These are phyloP conservation scores for Carlito syrichta DNA, from an alignment of 2,113 vertebrate genomes.

Conservation along the genomic window DNA sequence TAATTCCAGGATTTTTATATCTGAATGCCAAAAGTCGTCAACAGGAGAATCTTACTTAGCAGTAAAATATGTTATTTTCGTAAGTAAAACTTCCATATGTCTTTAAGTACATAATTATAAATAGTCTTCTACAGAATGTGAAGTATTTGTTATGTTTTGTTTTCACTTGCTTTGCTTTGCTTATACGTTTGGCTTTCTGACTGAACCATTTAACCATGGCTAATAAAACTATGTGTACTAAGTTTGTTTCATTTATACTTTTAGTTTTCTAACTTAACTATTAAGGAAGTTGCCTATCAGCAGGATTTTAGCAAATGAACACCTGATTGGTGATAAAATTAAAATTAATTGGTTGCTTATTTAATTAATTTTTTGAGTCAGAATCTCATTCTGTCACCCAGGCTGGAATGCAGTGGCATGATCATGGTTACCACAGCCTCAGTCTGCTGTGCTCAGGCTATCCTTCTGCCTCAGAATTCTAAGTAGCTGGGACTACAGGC, in stretches of 20 bases:
- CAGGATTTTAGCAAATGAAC: background rate
- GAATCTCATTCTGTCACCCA: too few species aligned
- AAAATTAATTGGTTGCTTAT: too few species aligned
- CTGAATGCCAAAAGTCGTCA: background rate
- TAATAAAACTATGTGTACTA: background rate
- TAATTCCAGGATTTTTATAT: background rate
- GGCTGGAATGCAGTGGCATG: too few species aligned
- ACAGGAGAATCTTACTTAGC: background rate
- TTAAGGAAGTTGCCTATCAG: background rate
- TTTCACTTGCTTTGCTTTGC: background rate
- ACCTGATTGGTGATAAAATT: background rate
- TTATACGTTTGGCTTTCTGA: background rate
- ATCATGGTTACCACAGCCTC: too few species aligned
- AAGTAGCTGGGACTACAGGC: too few species aligned
- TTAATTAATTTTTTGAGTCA: too few species aligned
- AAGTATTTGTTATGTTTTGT: background rate
- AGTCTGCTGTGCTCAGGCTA: too few species aligned
- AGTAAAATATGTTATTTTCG: background rate
- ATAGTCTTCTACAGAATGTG: background rate
- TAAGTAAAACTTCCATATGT: background rate
- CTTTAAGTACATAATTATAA: background rate
- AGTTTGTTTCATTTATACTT: background rate
- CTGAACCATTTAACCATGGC: background rate
- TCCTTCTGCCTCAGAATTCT: too few species aligned
- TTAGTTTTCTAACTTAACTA: background rate